phyloP scores from a whole-genome alignment of 2,113 vertebrate species.

The Pelvicachromis taeniatus region DNA sequence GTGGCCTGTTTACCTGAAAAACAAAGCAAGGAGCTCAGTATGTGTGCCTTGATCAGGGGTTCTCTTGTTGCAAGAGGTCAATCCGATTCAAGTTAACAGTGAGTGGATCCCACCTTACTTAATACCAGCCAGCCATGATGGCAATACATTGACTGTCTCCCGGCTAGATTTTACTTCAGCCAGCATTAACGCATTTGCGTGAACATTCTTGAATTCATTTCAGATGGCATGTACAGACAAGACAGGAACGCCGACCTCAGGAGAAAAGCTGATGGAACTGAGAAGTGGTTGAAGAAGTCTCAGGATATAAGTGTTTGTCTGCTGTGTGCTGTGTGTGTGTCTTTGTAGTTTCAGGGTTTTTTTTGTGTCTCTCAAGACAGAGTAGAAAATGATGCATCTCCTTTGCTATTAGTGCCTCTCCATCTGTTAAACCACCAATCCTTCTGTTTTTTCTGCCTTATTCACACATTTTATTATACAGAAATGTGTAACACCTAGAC shows the following conservation, averaged over 20 bases:
- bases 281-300: not conserved
- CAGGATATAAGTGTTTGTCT: not conserved
- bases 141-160: not conserved
- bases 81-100: not conserved
- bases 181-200: not conserved
- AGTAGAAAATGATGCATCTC: not conserved
- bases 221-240: not conserved
- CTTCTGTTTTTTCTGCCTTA: conserved; percentile 10
- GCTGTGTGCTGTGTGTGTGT: not conserved
- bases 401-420: not conserved
- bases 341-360: not conserved
- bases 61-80: not conserved
- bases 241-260: not conserved
- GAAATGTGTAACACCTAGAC: not conserved
- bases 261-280: not conserved
- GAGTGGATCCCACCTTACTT: not conserved
- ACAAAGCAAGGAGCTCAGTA: not conserved
- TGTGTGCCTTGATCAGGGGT: not conserved
- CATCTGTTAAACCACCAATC: conserved; percentile 27
- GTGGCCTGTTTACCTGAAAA: not conserved
- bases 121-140: not conserved
- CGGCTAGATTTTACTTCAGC: not conserved
- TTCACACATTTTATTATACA: conserved; percentile 4
- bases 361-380: conserved; percentile 6
- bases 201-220: not conserved